phyloP scores from a whole-genome alignment of 2,797 vertebrate species.

The Crocidura indochinensis region DNA sequence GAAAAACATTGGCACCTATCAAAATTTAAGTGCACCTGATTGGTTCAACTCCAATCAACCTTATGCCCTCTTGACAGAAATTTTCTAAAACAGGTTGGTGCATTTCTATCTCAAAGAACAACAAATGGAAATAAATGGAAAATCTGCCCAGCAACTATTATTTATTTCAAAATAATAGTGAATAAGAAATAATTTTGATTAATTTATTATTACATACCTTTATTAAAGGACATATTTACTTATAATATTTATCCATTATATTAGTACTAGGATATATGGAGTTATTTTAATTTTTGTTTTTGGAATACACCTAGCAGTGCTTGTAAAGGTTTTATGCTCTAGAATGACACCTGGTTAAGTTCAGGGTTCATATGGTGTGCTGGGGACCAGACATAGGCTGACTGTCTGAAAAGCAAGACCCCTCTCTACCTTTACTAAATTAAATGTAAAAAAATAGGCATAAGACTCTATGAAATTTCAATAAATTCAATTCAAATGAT shows the following conservation, averaged over 20 bases:
- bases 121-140: slow-evolving; percentile 44
- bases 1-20: not conserved
- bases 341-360: no score
- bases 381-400: no score
- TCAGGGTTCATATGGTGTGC: no score
- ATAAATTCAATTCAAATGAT: slow-evolving; percentile 18
- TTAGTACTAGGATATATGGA: not conserved
- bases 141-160: not conserved
- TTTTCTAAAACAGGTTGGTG: slow-evolving; percentile 13
- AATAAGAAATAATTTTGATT: slow-evolving; percentile 36
- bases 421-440: not conserved
- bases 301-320: no score
- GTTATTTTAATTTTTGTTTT: not conserved
- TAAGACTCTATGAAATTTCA: not conserved
- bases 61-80: slow-evolving; percentile 10
- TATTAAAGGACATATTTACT: slow-evolving; percentile 15
- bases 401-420: no score
- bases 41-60: not conserved
- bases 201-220: not conserved
- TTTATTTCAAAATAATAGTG: not conserved
- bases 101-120: slow-evolving; percentile 31
- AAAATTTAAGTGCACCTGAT: slow-evolving; percentile 4
- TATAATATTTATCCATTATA: slow-evolving; percentile 28
- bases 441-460: slow-evolving; percentile 45
- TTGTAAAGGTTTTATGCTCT: no score